These are phyloP conservation scores for Eulemur rufifrons DNA, from an alignment of 2,113 vertebrate genomes.

Conservation along the genomic window DNA sequence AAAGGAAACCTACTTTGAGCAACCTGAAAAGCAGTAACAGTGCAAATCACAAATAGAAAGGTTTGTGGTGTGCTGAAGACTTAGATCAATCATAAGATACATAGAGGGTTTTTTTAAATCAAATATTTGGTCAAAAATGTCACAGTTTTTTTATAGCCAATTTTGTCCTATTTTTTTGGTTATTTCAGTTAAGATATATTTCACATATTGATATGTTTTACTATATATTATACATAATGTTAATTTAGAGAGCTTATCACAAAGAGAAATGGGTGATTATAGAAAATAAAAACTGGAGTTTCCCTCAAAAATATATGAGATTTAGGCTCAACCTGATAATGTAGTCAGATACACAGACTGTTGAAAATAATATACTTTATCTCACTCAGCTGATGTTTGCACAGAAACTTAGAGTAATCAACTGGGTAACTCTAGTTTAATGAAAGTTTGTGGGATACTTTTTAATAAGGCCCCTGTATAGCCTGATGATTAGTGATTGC, in stretches of 20 bases:
- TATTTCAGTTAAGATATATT: conserved; percentile 48
- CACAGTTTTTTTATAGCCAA: conserved; percentile 22
- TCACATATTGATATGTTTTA: not conserved
- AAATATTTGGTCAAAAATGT: conserved; percentile 65
- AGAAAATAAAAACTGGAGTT: conserved; percentile 59
- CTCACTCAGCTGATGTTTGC: conserved; percentile 75
- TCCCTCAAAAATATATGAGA: conserved; percentile 56
- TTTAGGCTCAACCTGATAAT: conserved; percentile 41
- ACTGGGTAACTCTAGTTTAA: conserved; percentile 78
- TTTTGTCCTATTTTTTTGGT: conserved; percentile 59
- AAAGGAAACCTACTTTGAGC: conserved; percentile 80
- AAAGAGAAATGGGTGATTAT: conserved; percentile 58
- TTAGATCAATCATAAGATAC: conserved; percentile 50
- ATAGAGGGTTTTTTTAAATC: conserved; percentile 47
- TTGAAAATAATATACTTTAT: conserved; percentile 76
- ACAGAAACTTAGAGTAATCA: conserved; percentile 73
- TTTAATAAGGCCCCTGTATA: conserved; percentile 77
- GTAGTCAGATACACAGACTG: conserved; percentile 52
- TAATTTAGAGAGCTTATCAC: conserved; percentile 58
- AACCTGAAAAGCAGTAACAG: conserved; percentile 70
- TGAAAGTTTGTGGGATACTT: conserved; percentile 81
- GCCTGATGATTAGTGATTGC: conserved; percentile 76
- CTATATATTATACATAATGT: not conserved
- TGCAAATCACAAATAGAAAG: conserved; percentile 69
- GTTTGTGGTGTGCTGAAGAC: conserved; percentile 11